Evolutionary conservation across 1,140 invertebrate genomes (phyloP).

Genomic region (Aphelenchoides besseyi): DNA sequence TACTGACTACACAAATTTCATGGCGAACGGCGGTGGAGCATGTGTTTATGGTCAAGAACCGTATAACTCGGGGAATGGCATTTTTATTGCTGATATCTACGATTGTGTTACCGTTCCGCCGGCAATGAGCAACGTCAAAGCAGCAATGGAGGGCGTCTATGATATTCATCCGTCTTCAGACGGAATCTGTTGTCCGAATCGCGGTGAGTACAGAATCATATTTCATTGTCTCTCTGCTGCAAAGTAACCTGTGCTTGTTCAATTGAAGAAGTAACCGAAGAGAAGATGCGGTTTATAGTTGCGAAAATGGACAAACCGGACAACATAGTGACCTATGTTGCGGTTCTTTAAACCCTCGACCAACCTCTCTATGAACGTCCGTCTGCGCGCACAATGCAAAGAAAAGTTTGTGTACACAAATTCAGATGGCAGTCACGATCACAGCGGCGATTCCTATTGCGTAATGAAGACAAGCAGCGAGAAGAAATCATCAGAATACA

Average conservation of each 20-base stretch:
- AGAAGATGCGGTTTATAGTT: not conserved
- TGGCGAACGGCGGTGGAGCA: constrained; percentile 56
- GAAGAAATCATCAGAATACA: not conserved
- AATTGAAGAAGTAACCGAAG: too few relatives aligned
- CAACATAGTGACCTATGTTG: not conserved
- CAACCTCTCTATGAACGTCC: not conserved
- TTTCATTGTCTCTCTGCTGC: not conserved
- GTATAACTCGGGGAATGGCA: constrained; percentile 53
- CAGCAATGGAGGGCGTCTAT: constrained; percentile 60
- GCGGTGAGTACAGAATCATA: constrained; percentile 51
- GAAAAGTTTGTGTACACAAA: not conserved
- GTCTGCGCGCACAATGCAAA: not conserved
- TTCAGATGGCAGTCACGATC: constrained; percentile 8
- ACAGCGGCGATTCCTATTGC: too few relatives aligned
- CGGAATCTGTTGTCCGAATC: constrained; percentile 59
- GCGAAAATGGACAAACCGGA: not conserved
- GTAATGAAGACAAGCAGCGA: constrained; percentile 1
- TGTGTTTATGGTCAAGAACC: constrained; percentile 53
- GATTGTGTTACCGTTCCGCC: constrained; percentile 52
- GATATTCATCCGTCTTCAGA: constrained; percentile 55
- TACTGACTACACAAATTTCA: constrained; percentile 58
- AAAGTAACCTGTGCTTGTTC: too few relatives aligned
- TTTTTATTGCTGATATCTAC: constrained; percentile 58
- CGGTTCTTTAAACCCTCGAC: not conserved
- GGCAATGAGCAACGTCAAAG: constrained; percentile 58